Evolutionary conservation across 2,113 vertebrate genomes (phyloP).

Genomic region (Muntiacus muntjak): DNA sequence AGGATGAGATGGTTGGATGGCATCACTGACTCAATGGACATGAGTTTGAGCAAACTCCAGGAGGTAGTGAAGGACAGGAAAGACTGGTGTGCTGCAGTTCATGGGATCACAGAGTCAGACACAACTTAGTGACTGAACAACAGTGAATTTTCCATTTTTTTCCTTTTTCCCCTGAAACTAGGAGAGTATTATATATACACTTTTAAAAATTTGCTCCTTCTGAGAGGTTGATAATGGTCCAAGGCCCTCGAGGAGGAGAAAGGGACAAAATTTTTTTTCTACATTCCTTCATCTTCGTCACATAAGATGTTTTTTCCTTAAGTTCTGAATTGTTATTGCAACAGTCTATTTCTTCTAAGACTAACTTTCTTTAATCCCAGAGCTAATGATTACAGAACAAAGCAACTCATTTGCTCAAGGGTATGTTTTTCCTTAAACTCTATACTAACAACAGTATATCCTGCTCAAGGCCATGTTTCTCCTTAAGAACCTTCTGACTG

Average conservation of each 20-base stretch:
- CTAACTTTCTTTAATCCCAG: background rate
- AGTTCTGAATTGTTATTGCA: background rate
- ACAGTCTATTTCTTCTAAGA: background rate
- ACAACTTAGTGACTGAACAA: background rate
- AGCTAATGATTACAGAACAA: background rate
- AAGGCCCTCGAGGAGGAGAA: background rate
- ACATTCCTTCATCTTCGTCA: background rate
- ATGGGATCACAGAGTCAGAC: background rate
- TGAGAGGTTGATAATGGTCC: background rate
- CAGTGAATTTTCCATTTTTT: background rate
- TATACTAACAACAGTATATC: background rate
- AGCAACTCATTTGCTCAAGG: background rate
- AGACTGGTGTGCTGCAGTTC: background rate
- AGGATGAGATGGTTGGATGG: background rate
- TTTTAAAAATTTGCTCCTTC: background rate
- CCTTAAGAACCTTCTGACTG: background rate
- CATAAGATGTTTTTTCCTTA: background rate
- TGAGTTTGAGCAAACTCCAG: background rate
- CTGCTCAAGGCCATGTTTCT: background rate
- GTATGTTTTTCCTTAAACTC: background rate
- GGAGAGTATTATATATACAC: background rate
- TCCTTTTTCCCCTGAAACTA: background rate
- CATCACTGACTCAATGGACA: background rate
- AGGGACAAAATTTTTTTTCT: background rate
- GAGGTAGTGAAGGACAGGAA: background rate